Evolutionary conservation across 2,797 vertebrate genomes (phyloP).

Genomic region (Melanotaenia trifasciata): DNA sequence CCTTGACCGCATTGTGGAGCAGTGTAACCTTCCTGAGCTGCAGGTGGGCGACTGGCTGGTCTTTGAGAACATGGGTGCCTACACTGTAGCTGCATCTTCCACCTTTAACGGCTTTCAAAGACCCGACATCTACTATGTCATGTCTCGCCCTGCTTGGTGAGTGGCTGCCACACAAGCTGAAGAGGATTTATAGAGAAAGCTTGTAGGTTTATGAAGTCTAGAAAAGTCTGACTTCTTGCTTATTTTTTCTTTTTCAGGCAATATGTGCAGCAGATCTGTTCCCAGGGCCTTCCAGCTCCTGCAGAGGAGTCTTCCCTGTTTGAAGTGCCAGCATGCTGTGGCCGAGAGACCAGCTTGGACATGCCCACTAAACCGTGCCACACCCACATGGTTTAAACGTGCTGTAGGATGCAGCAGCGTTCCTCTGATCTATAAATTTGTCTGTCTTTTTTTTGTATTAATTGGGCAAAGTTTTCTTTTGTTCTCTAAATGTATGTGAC

Average conservation of each 20-base stretch:
- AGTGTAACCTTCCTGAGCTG: slow-evolving; percentile 90
- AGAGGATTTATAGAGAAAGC: background rate
- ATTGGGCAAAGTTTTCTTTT: background rate
- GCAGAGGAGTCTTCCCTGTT: slow-evolving; percentile 81
- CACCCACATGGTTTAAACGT: slow-evolving; percentile 82
- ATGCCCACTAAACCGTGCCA: slow-evolving; percentile 85
- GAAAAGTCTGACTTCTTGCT: background rate
- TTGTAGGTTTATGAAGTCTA: background rate
- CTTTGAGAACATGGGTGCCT: slow-evolving; percentile 98
- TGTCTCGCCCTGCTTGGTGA: slow-evolving; percentile 92
- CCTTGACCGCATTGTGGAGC: slow-evolving; percentile 94
- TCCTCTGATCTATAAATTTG: slow-evolving; percentile 21
- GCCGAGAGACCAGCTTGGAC: slow-evolving; percentile 89
- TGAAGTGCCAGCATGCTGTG: slow-evolving; percentile 87
- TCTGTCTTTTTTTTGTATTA: slow-evolving; percentile 26
- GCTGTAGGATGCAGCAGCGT: slow-evolving; percentile 9
- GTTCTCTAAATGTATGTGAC: slow-evolving; percentile 23
- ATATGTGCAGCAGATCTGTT: slow-evolving; percentile 88
- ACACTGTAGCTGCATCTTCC: slow-evolving; percentile 93
- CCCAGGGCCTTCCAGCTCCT: slow-evolving; percentile 80
- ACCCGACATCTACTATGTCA: slow-evolving; percentile 92
- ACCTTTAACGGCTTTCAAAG: slow-evolving; percentile 98
- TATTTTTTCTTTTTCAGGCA: slow-evolving; percentile 80
- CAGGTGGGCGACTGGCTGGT: slow-evolving; percentile 97
- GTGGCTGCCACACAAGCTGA: slow-evolving; percentile 50